Evolutionary conservation across 2,113 vertebrate genomes (phyloP).

Genomic region (Bubo bubo): DNA sequence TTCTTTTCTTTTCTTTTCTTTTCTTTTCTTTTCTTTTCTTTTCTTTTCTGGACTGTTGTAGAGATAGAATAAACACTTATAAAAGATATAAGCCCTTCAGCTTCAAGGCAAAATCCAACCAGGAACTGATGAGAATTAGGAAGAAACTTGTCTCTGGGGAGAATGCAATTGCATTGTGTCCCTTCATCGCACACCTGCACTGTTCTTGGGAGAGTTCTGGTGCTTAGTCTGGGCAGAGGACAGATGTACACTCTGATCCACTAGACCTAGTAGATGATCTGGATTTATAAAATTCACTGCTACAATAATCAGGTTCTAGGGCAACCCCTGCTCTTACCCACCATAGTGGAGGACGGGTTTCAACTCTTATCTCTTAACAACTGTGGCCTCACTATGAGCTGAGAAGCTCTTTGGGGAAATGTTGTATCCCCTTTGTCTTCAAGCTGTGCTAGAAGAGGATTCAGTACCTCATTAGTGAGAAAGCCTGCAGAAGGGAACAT

Average conservation of each 20-base stretch:
- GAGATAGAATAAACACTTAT: neutral
- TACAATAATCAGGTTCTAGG: neutral
- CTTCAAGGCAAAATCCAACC: neutral
- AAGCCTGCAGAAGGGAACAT: neutral
- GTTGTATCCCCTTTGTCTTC: neutral
- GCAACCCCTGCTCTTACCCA: neutral
- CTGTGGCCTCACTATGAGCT: neutral
- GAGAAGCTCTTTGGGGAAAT: neutral
- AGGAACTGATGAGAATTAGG: neutral
- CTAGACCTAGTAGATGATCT: neutral
- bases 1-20: too few relatives aligned
- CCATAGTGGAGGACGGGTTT: neutral
- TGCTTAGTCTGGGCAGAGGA: neutral
- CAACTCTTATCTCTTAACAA: neutral
- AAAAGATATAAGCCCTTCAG: neutral
- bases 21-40: fast-evolving
- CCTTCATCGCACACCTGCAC: neutral
- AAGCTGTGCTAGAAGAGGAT: neutral
- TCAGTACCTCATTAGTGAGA: neutral
- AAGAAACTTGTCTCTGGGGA: neutral
- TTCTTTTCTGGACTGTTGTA: neutral
- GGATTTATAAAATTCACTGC: neutral
- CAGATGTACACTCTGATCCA: neutral
- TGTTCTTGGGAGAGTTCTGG: neutral
- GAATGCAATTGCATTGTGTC: neutral